These are phyloP conservation scores for Brachyopa scutellaris DNA, from an alignment of 2,888 invertebrate species.

Conservation along the genomic window DNA sequence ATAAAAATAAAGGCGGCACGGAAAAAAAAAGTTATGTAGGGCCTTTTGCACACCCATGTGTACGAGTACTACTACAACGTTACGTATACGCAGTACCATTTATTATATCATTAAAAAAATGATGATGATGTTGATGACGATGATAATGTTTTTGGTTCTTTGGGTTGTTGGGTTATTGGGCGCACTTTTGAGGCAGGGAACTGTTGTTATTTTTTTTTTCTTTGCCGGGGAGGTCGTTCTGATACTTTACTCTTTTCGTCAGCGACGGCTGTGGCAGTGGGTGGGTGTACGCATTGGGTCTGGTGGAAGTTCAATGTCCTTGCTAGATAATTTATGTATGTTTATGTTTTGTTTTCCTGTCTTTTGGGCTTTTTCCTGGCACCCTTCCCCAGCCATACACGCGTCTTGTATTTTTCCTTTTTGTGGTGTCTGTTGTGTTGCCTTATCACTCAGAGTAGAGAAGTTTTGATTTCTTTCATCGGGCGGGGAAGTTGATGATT, in stretches of 20 bases:
- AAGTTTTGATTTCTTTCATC: constrained; percentile 58
- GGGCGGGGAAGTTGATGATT: neutral
- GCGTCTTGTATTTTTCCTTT: constrained; percentile 33
- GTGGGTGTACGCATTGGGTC: constrained; percentile 54
- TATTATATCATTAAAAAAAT: constrained; percentile 72
- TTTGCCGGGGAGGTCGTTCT: constrained; percentile 16
- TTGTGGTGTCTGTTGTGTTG: constrained; percentile 38
- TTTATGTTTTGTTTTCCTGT: constrained; percentile 68
- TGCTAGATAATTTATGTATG: constrained; percentile 72
- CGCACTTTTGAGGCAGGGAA: constrained; percentile 59
- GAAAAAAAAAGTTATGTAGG: constrained; percentile 45
- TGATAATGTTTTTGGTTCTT: constrained; percentile 72
- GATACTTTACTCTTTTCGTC: constrained; percentile 56
- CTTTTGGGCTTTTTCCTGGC: constrained; percentile 25
- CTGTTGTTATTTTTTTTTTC: constrained; percentile 40
- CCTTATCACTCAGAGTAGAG: constrained; percentile 63
- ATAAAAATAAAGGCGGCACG: constrained; percentile 55
- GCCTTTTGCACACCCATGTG: constrained; percentile 50
- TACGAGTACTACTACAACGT: constrained; percentile 59
- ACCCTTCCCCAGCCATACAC: constrained; percentile 24
- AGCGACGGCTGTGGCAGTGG: neutral
- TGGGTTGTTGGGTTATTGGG: constrained; percentile 67
- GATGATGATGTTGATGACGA: constrained; percentile 71
- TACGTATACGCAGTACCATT: constrained; percentile 70
- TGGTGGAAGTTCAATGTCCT: constrained; percentile 68